A percentile compares a stretch with the other conserved stretches of the same genome.
Evolutionary conservation across 2,797 vertebrate species (phyloP).

Genomic region (Jordanella pulchra): DNA sequence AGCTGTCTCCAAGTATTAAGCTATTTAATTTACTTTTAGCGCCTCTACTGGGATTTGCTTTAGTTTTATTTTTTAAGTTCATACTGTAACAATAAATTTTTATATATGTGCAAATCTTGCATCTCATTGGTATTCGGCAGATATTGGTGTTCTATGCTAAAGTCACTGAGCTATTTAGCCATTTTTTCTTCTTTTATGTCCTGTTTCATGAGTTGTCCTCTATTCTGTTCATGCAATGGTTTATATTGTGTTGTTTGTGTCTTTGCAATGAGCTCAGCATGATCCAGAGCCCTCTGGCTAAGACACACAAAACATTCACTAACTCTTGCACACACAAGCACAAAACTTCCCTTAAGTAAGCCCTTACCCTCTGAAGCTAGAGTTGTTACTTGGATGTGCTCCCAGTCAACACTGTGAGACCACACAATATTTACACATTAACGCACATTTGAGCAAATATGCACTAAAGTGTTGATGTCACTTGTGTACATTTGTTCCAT

Average conservation of each 20-base stretch:
- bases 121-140: conserved; percentile 22
- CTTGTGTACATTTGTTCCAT: not conserved
- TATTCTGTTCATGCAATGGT: conserved; percentile 46
- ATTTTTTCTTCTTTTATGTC: conserved; percentile 45
- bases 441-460: conserved; percentile 1
- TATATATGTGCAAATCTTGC: not conserved
- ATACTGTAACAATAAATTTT: not conserved
- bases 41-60: no score
- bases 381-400: not conserved
- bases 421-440: not conserved
- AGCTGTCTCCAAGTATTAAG: no score
- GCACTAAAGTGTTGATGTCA: not conserved
- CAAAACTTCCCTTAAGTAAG: conserved; percentile 1
- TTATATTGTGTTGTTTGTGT: conserved; percentile 59
- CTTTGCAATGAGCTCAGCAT: conserved; percentile 56
- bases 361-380: not conserved
- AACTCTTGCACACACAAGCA: conserved; percentile 1
- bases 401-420: not conserved
- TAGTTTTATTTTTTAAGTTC: no score
- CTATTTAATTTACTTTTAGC: no score
- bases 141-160: conserved; percentile 33
- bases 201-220: conserved; percentile 36
- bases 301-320: conserved; percentile 22
- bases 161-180: conserved; percentile 39
- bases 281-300: conserved; percentile 49